phyloP scores from a whole-genome alignment of 2,113 vertebrate species.

The Clinocottus analis region DNA sequence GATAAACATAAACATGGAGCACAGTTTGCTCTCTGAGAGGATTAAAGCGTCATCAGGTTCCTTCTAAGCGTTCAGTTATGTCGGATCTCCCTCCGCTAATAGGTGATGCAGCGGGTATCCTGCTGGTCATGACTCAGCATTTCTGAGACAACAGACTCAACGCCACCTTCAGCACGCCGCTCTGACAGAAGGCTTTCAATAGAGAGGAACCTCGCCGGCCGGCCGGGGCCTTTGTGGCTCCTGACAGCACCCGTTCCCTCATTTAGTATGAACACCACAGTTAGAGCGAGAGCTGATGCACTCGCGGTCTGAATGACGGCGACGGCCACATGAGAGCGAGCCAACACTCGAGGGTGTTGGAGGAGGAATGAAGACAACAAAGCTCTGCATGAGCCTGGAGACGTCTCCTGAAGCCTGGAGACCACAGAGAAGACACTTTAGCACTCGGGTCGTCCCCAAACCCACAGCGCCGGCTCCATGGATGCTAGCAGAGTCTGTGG shows the following conservation, averaged over 20 bases:
- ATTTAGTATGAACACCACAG: conserved; percentile 69
- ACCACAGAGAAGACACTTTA: too few relatives aligned
- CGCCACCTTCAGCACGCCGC: too few relatives aligned
- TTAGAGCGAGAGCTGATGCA: conserved; percentile 57
- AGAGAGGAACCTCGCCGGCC: too few relatives aligned
- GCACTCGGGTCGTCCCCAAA: conserved; percentile 27
- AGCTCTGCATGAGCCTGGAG: conserved; percentile 32
- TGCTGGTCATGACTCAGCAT: too few relatives aligned
- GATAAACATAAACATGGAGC: conserved; percentile 31
- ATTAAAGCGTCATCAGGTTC: conserved; percentile 50
- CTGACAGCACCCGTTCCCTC: conserved; percentile 50
- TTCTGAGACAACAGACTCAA: too few relatives aligned
- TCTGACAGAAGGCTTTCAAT: too few relatives aligned
- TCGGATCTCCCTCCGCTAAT: too few relatives aligned
- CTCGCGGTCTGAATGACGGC: conserved; percentile 55
- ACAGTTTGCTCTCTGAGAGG: conserved; percentile 43
- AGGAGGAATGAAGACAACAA: conserved; percentile 41
- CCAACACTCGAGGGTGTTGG: conserved; percentile 37
- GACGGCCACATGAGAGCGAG: conserved; percentile 63
- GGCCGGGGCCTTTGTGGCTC: conserved; percentile 54
- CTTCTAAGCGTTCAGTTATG: conserved; percentile 23
- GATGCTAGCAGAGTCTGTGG: neutral
- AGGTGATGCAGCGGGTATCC: too few relatives aligned
- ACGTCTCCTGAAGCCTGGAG: too few relatives aligned
- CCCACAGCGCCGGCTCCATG: conserved; percentile 35